phyloP scores from a whole-genome alignment of 2,113 vertebrate genomes.

The Scartelaos histophorus region DNA sequence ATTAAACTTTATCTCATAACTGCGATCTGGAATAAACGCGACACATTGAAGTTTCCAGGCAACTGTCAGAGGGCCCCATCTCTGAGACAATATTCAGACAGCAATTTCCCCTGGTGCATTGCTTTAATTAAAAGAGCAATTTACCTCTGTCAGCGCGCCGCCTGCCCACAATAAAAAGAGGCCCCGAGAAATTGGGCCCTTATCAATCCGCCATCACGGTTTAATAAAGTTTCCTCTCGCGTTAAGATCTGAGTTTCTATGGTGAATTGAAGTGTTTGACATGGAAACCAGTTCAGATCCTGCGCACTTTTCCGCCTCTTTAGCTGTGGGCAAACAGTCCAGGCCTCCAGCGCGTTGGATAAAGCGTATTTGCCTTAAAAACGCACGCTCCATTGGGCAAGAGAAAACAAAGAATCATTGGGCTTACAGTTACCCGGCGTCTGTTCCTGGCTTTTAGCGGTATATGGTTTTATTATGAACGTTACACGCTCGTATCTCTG shows the following conservation, averaged over 20 bases:
- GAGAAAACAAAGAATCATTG: conserved; percentile 77
- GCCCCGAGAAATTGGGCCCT: conserved; percentile 78
- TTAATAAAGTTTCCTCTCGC: conserved; percentile 88
- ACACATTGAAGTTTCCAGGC: conserved; percentile 87
- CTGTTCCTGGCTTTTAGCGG: conserved; percentile 55
- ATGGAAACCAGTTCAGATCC: conserved; percentile 83
- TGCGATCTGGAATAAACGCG: conserved; percentile 90
- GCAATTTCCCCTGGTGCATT: conserved; percentile 89
- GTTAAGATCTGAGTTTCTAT: conserved; percentile 88
- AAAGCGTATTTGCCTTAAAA: conserved; percentile 77
- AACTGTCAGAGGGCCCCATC: conserved; percentile 84
- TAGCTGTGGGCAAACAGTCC: conserved; percentile 88
- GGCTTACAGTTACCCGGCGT: conserved; percentile 37
- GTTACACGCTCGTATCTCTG: conserved; percentile 58
- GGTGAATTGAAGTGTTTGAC: conserved; percentile 89
- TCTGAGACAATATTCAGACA: conserved; percentile 85
- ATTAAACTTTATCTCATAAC: conserved; percentile 91
- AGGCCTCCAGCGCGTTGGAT: conserved; percentile 64
- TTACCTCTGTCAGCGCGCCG: conserved; percentile 84
- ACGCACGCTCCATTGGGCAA: conserved; percentile 62
- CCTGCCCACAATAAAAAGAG: conserved; percentile 82
- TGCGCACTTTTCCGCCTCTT: conserved; percentile 88
- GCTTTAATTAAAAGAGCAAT: conserved; percentile 93
- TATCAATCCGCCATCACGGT: conserved; percentile 89
- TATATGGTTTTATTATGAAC: conserved; percentile 59